A percentile compares a stretch with the other conserved stretches of the same genome.
These are phyloP conservation scores for Clarias fuscus DNA, from an alignment of 2,797 vertebrate species.

Conservation along the genomic window DNA sequence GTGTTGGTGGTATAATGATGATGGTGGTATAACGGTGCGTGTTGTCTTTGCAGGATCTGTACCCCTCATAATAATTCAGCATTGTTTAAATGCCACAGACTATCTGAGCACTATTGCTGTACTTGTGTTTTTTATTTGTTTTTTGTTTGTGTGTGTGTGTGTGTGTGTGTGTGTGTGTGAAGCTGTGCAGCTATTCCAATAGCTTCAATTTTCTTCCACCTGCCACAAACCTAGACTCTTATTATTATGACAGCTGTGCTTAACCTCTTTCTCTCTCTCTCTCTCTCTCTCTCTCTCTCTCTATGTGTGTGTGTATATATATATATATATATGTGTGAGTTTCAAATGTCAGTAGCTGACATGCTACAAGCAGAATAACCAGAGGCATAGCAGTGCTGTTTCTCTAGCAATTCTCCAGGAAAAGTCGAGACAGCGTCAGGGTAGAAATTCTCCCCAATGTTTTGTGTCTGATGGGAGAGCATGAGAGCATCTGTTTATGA, in stretches of 20 bases:
- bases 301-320: background rate
- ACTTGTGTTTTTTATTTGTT: background rate
- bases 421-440: constrained; percentile 32
- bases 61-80: background rate
- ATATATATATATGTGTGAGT: background rate
- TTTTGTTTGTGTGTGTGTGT: background rate
- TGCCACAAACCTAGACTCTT: constrained; percentile 9
- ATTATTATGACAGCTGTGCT: constrained; percentile 19
- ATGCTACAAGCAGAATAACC: constrained; percentile 42
- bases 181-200: constrained; percentile 21
- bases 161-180: background rate
- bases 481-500: constrained; percentile 19
- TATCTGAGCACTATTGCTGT: background rate
- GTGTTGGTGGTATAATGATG: background rate
- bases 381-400: constrained; percentile 29
- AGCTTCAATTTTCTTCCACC: constrained; percentile 22
- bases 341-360: constrained; percentile 32
- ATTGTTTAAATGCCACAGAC: constrained; percentile 3
- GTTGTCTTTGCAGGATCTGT: background rate
- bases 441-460: constrained; percentile 18
- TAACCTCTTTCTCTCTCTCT: constrained; percentile 17
- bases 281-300: background rate
- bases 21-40: background rate
- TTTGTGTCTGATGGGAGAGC: constrained; percentile 34
- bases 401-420: constrained; percentile 41